Evolutionary conservation across 2,797 vertebrate species (phyloP).

Genomic region (Chiloscyllium punctatum): DNA sequence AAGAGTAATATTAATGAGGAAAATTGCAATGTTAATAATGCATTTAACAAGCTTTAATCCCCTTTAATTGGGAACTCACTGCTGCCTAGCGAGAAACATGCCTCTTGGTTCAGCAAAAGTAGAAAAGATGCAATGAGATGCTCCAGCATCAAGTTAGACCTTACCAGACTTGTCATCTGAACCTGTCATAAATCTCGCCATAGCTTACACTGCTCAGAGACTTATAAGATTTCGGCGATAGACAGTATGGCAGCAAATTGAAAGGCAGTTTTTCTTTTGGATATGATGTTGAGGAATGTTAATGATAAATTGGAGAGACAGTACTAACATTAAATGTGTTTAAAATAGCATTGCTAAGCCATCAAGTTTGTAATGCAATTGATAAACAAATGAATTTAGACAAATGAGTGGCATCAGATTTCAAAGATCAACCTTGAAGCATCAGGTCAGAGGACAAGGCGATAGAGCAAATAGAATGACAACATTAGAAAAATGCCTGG

Average conservation of each 20-base stretch:
- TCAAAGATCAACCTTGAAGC: background rate
- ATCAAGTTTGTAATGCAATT: background rate
- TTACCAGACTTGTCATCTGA: too few species aligned
- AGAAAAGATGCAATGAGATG: too few species aligned
- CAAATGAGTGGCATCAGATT: background rate
- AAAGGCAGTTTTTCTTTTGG: background rate
- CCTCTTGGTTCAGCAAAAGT: too few species aligned
- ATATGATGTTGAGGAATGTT: background rate
- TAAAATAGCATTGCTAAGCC: background rate
- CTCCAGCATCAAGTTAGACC: too few species aligned
- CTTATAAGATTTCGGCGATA: too few species aligned
- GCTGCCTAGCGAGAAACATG: too few species aligned
- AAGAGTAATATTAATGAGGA: too few species aligned
- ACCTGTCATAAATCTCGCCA: too few species aligned
- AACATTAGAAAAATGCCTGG: background rate
- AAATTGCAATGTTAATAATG: too few species aligned
- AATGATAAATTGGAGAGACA: background rate
- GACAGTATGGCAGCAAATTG: background rate
- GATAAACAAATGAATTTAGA: background rate
- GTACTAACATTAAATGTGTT: background rate
- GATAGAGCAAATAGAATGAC: background rate
- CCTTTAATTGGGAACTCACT: too few species aligned
- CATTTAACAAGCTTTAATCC: too few species aligned
- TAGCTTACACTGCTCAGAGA: too few species aligned
- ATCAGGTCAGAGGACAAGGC: background rate